Evolutionary conservation across 2,888 invertebrate species (phyloP), one percentile per base, ranked within the genome.

Genomic region (Mesoligia furuncula): DNA sequence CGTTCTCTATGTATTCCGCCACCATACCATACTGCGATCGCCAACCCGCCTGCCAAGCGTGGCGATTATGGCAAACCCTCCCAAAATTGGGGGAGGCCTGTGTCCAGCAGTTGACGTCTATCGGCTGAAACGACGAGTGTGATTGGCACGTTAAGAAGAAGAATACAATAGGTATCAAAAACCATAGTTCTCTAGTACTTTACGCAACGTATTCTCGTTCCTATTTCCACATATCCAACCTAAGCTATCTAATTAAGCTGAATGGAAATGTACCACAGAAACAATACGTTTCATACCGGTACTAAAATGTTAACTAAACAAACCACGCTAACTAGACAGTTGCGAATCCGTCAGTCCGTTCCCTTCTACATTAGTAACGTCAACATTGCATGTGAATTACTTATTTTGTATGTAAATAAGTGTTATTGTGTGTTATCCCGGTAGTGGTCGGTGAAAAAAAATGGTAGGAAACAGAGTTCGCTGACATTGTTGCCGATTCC

Each of bases 251-350:
- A 85, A 87, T 89, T 88, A 88, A 85, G 68, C 67, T 61, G 83
- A 80, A 90, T 94, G 95, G 95, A 95, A 95, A 94, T 90, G 59
- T 93, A 93, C 94, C 84, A 80, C 87, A 91, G 91, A 93, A 85
- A 94, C 95, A 93, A 95, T 94, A 87, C 86, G 90, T 90, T 88
- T 91, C 86, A 86, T 86, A 80, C 70, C 45, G 5, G 48, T 71
- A 91, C 95, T 95, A 95, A 95, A 89, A 84, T 86, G 87, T 90
- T 88, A 87, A 77, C 90, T 86, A 95, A 95, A 95, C 86, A 95
- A 9, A 39, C 17, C 66, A 36, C 86, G 95, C 95, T 96, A 95
- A 95, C 93, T 90, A 83, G 90, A 87, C 69, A 81, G 82, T 88
- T 92, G 92, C 93, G 93, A 93, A 90, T 85, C 87, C 83, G 89